phyloP scores from a whole-genome alignment of 2,113 vertebrate genomes.

The Zosterops borbonicus region DNA sequence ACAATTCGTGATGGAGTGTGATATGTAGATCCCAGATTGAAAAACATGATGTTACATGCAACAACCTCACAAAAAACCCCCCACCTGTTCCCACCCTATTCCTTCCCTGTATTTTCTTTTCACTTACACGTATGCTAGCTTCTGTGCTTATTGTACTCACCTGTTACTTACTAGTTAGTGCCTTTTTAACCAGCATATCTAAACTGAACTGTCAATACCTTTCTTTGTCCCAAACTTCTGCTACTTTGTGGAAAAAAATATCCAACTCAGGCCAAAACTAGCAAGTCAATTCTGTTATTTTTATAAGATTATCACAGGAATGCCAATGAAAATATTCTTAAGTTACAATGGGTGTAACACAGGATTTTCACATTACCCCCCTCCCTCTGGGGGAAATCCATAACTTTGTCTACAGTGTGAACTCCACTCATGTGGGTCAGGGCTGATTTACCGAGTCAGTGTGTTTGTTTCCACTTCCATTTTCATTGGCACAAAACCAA shows the following conservation, averaged over 20 bases:
- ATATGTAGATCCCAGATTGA: neutral
- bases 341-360: slow-evolving; percentile 72
- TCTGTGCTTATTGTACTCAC: neutral
- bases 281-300: slow-evolving; percentile 68
- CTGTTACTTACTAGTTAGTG: neutral
- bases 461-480: slow-evolving; percentile 70
- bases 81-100: neutral
- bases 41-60: neutral
- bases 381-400: slow-evolving; percentile 62
- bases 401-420: slow-evolving; percentile 70
- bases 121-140: neutral
- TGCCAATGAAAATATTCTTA: slow-evolving; percentile 77
- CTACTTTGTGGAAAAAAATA: slow-evolving; percentile 56
- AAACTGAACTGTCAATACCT: slow-evolving; percentile 5
- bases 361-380: slow-evolving; percentile 69
- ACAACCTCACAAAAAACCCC: neutral
- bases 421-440: slow-evolving; percentile 63
- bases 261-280: slow-evolving; percentile 45
- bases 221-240: slow-evolving; percentile 27
- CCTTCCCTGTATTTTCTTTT: neutral
- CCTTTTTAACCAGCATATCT: neutral
- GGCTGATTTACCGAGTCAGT: slow-evolving; percentile 58
- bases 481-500: slow-evolving; percentile 73
- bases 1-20: fast-evolving
- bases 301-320: slow-evolving; percentile 54